Conservation (phyloP, 2,888 invertebrate species). For the Chloroclysta siterata region DNA sequence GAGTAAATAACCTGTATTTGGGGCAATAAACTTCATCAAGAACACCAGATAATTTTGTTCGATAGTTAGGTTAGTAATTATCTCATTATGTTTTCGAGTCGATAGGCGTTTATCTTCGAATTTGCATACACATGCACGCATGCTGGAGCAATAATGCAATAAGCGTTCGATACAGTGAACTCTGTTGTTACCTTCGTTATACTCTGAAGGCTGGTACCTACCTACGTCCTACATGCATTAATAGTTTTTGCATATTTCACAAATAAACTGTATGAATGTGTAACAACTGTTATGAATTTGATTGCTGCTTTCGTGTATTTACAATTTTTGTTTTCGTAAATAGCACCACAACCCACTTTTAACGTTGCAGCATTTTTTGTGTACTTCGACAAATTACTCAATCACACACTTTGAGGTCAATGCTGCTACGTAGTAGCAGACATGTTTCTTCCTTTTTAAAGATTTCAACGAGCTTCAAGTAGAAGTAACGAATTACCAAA, state of each 20-base stretch:
- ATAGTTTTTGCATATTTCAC: slow-evolving; percentile 15
- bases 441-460: slow-evolving; percentile 8
- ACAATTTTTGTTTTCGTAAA: background rate
- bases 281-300: background rate
- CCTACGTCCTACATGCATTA: slow-evolving; percentile 11
- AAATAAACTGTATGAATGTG: background rate
- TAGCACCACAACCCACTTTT: slow-evolving; percentile 1
- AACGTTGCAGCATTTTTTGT: slow-evolving; percentile 15
- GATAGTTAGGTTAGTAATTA: slow-evolving; percentile 68
- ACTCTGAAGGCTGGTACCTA: slow-evolving; percentile 44
- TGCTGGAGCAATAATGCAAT: slow-evolving; percentile 48
- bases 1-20: slow-evolving; percentile 77
- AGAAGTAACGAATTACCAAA: background rate
- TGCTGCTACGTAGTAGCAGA: slow-evolving; percentile 21
- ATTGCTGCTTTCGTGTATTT: background rate
- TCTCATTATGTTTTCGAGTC: slow-evolving; percentile 69
- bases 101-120: slow-evolving; percentile 62
- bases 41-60: slow-evolving; percentile 67
- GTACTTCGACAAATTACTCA: slow-evolving; percentile 8
- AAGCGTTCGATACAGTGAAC: slow-evolving; percentile 42
- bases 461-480: slow-evolving; percentile 13
- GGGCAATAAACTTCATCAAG: slow-evolving; percentile 80
- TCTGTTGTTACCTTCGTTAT: slow-evolving; percentile 44
- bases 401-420: slow-evolving; percentile 9
- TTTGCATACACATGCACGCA: slow-evolving; percentile 61